Evolutionary conservation across 2,113 vertebrate genomes (phyloP), one percentile per base, ranked within the genome.

Genomic region (Glaucomys volans): DNA sequence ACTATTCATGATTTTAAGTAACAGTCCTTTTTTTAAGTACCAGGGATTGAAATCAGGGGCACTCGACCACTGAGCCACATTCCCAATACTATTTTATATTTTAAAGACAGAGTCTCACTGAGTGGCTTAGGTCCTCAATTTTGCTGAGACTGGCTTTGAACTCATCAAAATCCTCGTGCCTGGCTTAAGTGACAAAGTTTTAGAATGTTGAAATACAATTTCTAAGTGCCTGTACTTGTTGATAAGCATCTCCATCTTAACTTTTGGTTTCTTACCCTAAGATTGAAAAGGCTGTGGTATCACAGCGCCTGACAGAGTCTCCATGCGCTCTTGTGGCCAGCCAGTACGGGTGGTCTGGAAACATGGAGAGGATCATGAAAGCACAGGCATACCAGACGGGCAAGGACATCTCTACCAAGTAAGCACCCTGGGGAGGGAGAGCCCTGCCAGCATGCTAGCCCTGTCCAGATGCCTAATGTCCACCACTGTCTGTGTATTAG

Each of bases 321-420:
- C 99, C 99, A 0, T 99, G 99, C 87, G 99, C 99, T 62, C 98
- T 99, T 77, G 99, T 99, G 85, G 99, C 99, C 88, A 99, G 99
- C 98, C 99, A 99, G 98, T 99, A 99, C 1, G 99, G 99, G 69
- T 99, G 99, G 99, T 99, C 99, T 94, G 99, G 99, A 93, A 99
- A 99, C 98, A 99, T 99, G 99, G 99, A 99, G 97, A 98, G 99
- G 95, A 99, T 99, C 97, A 99, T 99, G 99, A 99, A 99, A 97
- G 99, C 99, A 54, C 99, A 99, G 80, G 99, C 99, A 2, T 99
- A 99, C 98, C 99, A 99, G 95, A 99, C 99, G 5, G 99, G 99
- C 95, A 99, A 99, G 98, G 99, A 99, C 97, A 99, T 99, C 98
- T 99, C 99, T n/a, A 99, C 99, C 89, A 99, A 99, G 99, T 99